Evolutionary conservation across 1,140 invertebrate genomes (phyloP).

Genomic region (Wiebesia pumilae): DNA sequence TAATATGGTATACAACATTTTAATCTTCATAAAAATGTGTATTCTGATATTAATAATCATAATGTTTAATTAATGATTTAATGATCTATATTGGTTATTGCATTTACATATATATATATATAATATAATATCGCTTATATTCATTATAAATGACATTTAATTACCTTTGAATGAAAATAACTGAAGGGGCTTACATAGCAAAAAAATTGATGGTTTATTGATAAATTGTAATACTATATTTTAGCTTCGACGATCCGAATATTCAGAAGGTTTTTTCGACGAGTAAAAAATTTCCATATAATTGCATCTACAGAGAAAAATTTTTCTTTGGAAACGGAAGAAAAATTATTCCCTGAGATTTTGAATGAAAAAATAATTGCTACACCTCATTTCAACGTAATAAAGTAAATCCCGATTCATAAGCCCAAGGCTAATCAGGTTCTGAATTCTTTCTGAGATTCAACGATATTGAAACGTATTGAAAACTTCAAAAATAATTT

Average conservation of each 20-base stretch:
- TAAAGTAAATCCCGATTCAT: background rate
- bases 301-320: background rate
- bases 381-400: background rate
- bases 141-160: background rate
- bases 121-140: no score
- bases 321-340: background rate
- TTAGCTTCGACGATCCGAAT: background rate
- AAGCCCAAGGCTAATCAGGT: background rate
- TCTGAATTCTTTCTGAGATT: background rate
- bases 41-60: background rate
- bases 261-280: background rate
- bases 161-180: background rate
- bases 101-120: no score
- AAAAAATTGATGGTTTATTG: background rate
- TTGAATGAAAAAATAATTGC: constrained; percentile 7
- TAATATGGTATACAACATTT: background rate
- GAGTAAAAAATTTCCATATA: background rate
- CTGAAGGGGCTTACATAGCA: background rate
- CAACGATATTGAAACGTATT: background rate
- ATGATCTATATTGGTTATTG: background rate
- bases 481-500: no score
- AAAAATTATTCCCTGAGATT: no score
- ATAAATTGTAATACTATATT: background rate
- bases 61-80: background rate
- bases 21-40: background rate